Conservation (phyloP, 2,113 vertebrate genomes). For the Limanda limanda region DNA sequence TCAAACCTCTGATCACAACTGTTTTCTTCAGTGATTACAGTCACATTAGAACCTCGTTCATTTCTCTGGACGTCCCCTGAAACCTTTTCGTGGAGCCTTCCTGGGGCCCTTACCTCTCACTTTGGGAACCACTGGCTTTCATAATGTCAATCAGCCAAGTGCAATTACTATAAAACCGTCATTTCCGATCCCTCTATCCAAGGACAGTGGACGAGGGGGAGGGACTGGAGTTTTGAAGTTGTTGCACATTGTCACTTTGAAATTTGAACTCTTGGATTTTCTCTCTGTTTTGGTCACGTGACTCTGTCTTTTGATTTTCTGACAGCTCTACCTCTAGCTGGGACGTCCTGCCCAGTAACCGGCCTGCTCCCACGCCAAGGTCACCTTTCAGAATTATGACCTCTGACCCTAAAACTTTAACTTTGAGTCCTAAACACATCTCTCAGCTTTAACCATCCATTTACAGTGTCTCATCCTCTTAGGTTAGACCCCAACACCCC, state of each 20-base stretch:
- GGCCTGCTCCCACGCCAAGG: constrained; percentile 77
- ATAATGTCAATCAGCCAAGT: constrained; percentile 19
- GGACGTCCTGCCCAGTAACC: constrained; percentile 81
- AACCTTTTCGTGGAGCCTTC: not conserved
- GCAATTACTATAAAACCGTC: constrained; percentile 3
- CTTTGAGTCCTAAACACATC: constrained; percentile 11
- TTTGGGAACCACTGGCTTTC: constrained; percentile 43
- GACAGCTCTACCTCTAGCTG: constrained; percentile 85
- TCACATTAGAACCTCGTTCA: not conserved
- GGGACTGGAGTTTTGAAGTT: constrained; percentile 8
- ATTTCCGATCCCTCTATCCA: constrained; percentile 9
- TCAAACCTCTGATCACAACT: not conserved
- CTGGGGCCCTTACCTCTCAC: not conserved
- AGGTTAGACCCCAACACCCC: constrained; percentile 30
- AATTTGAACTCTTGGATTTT: constrained; percentile 31
- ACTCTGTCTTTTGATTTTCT: constrained; percentile 69
- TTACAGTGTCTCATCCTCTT: constrained; percentile 19
- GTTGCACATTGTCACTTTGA: constrained; percentile 29
- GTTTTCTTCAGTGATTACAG: not conserved
- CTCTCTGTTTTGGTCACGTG: constrained; percentile 48
- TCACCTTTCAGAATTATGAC: constrained; percentile 63
- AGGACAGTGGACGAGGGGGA: not conserved
- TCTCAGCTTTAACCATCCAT: constrained; percentile 27
- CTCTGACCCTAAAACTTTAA: constrained; percentile 43
- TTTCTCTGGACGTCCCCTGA: not conserved